A percentile compares a stretch with the other conserved stretches of the same genome.
Evolutionary conservation across 1,140 invertebrate species (phyloP).

Genomic region (Drosophila micromelanica): DNA sequence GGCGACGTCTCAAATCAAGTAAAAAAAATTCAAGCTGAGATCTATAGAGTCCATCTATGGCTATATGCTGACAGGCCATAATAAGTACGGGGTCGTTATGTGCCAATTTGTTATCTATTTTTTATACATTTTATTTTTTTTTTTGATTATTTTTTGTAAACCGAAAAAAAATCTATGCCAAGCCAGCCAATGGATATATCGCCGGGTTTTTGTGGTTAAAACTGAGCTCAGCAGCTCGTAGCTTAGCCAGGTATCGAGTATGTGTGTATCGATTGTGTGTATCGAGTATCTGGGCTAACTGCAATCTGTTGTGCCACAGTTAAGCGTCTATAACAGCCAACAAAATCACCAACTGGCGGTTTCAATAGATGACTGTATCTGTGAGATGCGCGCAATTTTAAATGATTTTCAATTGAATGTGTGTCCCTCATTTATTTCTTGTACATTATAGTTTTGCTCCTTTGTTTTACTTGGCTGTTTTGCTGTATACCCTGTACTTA

Average conservation of each 20-base stretch:
- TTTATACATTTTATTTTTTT: constrained; percentile 22
- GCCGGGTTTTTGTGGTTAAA: constrained; percentile 29
- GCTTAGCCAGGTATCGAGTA: background rate
- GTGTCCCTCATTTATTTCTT: constrained; percentile 24
- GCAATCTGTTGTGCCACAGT: constrained; percentile 23
- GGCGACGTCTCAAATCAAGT: constrained; percentile 24
- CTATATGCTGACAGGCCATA: constrained; percentile 37
- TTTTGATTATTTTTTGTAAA: constrained; percentile 17
- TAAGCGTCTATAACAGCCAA: constrained; percentile 5
- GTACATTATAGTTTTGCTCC: background rate
- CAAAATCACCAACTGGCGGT: constrained; percentile 20
- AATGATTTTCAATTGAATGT: constrained; percentile 51
- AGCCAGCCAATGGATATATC: constrained; percentile 20
- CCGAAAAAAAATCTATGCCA: constrained; percentile 28
- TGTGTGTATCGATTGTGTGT: constrained; percentile 5
- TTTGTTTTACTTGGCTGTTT: constrained; percentile 24
- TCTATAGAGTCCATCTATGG: constrained; percentile 56
- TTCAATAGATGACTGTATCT: background rate
- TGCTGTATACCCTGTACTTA: constrained; percentile 7
- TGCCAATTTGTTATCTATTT: constrained; percentile 39
- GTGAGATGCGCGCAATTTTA: constrained; percentile 31
- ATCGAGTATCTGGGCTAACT: constrained; percentile 39
- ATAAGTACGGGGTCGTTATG: constrained; percentile 62
- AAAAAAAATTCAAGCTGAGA: constrained; percentile 20
- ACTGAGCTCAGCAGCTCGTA: background rate